Evolutionary conservation across 2,888 invertebrate species (phyloP).

Genomic region (Epinotia brunnichana): DNA sequence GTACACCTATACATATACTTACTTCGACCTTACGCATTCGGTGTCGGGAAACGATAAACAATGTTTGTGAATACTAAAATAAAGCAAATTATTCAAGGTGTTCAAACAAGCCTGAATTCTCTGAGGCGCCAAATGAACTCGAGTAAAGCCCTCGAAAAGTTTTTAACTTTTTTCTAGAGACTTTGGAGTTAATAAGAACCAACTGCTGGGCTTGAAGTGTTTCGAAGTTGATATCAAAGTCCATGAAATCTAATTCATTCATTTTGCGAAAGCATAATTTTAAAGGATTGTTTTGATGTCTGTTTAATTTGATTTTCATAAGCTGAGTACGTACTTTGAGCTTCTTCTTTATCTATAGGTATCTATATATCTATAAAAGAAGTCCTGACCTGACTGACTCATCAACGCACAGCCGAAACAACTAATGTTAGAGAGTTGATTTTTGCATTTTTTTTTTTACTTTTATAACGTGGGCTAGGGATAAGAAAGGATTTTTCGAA

Average conservation of each 20-base stretch:
- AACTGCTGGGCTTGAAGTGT: not conserved
- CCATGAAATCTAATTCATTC: not conserved
- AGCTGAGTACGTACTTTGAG: too few species aligned
- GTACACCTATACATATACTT: not conserved
- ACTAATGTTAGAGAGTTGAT: too few species aligned
- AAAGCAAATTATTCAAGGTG: not conserved
- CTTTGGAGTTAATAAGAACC: slow-evolving; percentile 4
- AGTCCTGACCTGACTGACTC: too few species aligned
- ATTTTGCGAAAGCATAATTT: not conserved
- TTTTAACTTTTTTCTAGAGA: not conserved
- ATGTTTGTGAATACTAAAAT: not conserved
- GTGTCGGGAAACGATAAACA: not conserved
- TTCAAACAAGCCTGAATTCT: not conserved
- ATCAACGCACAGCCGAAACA: too few species aligned
- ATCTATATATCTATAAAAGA: too few species aligned
- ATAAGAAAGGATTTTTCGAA: too few species aligned
- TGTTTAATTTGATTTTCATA: too few species aligned
- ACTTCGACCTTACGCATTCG: not conserved
- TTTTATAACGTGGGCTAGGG: too few species aligned
- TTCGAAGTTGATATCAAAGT: not conserved
- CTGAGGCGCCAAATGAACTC: not conserved
- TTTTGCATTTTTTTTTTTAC: too few species aligned
- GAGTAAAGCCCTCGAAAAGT: not conserved
- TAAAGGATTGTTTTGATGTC: not conserved
- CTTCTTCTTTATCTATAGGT: too few species aligned